phyloP scores from a whole-genome alignment of 2,888 invertebrate genomes.

The Myopa tessellatipennis region DNA sequence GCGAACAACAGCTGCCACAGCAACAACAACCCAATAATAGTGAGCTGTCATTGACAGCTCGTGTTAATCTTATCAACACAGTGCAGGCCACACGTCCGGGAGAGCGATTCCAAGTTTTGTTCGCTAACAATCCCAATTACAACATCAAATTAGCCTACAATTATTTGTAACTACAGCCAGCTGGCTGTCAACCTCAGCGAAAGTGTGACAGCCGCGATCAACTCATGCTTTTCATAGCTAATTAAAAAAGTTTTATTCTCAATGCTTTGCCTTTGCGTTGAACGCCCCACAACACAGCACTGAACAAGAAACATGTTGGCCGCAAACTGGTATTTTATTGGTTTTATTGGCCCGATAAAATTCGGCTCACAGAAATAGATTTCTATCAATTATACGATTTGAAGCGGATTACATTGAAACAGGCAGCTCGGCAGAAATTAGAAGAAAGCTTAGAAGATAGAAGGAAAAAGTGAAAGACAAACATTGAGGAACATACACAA shows the following conservation, averaged over 20 bases:
- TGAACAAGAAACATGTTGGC: not conserved
- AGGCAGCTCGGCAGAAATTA: not conserved
- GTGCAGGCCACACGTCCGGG: not conserved
- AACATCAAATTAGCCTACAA: constrained; percentile 1
- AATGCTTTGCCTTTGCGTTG: not conserved
- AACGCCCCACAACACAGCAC: not conserved
- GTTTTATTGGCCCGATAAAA: constrained; percentile 30
- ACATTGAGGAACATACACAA: no score
- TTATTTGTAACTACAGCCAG: not conserved
- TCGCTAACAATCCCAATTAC: not conserved
- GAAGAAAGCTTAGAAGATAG: not conserved
- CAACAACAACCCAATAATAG: not conserved
- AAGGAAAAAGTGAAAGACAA: constrained; percentile 1
- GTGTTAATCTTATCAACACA: constrained; percentile 2
- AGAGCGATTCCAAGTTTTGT: not conserved
- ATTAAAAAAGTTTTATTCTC: constrained; percentile 34
- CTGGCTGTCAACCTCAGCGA: not conserved
- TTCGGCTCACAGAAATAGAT: constrained; percentile 25
- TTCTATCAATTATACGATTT: constrained; percentile 26
- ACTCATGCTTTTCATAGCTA: constrained; percentile 21
- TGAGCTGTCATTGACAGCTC: constrained; percentile 9
- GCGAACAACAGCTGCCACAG: not conserved
- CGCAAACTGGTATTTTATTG: constrained; percentile 31
- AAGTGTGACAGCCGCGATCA: constrained; percentile 2
- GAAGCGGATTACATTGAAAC: constrained; percentile 17